Evolutionary conservation across 23 tunicate species (phyloP), one percentile per base, ranked within the genome.

Genomic region (Corella eumyota): DNA sequence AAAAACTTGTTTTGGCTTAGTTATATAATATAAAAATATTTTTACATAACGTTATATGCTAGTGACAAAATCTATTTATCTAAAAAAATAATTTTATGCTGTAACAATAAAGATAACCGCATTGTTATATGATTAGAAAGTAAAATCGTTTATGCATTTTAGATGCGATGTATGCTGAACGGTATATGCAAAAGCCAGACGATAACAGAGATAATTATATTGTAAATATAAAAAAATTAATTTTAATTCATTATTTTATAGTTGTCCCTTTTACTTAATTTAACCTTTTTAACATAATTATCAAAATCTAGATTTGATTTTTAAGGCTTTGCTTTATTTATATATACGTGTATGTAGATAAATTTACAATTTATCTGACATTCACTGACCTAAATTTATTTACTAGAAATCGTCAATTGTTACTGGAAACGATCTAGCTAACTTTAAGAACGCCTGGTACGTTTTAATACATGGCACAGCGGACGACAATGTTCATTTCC

Each of bases 161-260:
- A 86, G 99, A 93, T 73, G 94, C 99, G 0, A 93, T 93, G 99
- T 93, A 93, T 52, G 99, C 99, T 49, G 99, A 93, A 56, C 61
- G 99, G 62, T 93, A 93, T 72, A 77, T 93, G 99, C 71, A 64
- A 25, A 17, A 45, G 6, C 69, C 73, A 2, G 64, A 34, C 0
- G 79, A 63, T 24, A 87, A 84, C 31, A 53, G 34, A 2, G 83
- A 61, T 1, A 82, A 77, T 20, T 76, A 77, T 62, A 32, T 61
- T 61, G 90, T 93, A 63, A 60, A 61, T 64, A n/a, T n/a, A n/a
- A n/a, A n/a, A n/a, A n/a, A n/a, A n/a, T n/a, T n/a, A n/a, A n/a
- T n/a, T n/a, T 22, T 25, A 13, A 60, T 40, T 40, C 48, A 40
- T 40, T 15, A 15, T 40, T 40, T 40, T 40, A 40, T 40, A 15